Percentiles rank a stretch among this genome's conserved stretches.
These are phyloP conservation scores for Nomada ferruginata DNA, from an alignment of 2,888 invertebrate species.

Conservation along the genomic window DNA sequence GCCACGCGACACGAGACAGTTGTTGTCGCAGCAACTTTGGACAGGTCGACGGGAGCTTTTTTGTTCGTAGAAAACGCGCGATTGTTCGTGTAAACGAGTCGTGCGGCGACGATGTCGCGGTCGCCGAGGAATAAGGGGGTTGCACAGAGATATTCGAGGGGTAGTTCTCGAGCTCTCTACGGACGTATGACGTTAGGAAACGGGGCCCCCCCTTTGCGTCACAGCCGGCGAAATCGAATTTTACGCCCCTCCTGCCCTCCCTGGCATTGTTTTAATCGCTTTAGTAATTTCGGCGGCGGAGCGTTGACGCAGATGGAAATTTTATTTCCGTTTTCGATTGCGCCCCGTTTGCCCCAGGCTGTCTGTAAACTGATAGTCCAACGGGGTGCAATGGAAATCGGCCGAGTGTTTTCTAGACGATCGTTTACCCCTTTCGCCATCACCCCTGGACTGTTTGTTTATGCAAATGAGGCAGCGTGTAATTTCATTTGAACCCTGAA, in stretches of 20 bases:
- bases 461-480: constrained; percentile 1
- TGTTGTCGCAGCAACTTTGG: constrained; percentile 70
- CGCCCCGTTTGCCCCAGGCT: not conserved
- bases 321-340: constrained; percentile 57
- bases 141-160: constrained; percentile 47
- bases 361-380: constrained; percentile 44
- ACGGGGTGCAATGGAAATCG: constrained; percentile 30
- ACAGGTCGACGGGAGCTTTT: constrained; percentile 71
- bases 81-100: constrained; percentile 70
- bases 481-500: constrained; percentile 26
- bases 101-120: constrained; percentile 65
- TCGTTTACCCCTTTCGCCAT: not conserved
- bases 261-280: constrained; percentile 58
- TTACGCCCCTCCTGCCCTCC: constrained; percentile 46
- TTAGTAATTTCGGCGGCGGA: constrained; percentile 46
- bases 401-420: constrained; percentile 4
- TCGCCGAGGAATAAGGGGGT: constrained; percentile 16
- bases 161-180: constrained; percentile 58
- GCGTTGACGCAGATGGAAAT: constrained; percentile 49
- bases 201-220: constrained; percentile 9
- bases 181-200: constrained; percentile 57
- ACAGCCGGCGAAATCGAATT: constrained; percentile 67
- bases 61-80: constrained; percentile 67
- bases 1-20: constrained; percentile 69
- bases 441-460: not conserved